Evolutionary conservation across 2,888 invertebrate species (phyloP), one percentile per base, ranked within the genome.

Genomic region (Drepana falcataria): DNA sequence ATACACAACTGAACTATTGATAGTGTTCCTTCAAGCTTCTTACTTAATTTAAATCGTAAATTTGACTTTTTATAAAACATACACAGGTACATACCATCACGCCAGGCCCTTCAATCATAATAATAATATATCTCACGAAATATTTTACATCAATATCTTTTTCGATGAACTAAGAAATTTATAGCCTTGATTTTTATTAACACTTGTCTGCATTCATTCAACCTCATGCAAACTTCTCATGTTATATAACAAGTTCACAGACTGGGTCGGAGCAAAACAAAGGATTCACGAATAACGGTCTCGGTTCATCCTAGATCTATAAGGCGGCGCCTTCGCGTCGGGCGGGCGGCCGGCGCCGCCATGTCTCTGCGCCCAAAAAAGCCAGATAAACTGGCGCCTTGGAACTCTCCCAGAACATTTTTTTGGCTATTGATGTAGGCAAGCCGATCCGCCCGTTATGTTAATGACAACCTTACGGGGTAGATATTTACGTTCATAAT

Each of bases 381-480:
- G 70, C 75, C 75, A 75, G 78, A 77, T 78, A 72, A 65, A 65
- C 64, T 52, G 77, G 72, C 79, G 80, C 77, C 80, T 89, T 91
- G 91, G 90, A 90, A 79, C 79, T 65, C 69, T 66, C 87, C 90
- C 90, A 91, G 89, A 71, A 74, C 78, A 77, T 72, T 83, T 89
- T 89, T 89, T 88, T 87, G 80, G 77, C 72, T 80, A 75, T 79
- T 75, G 80, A 85, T 83, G 77, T 85, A 83, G 85, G 85, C 83
- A 64, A 90, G 90, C 84, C 90, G 75, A 66, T 70, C 59, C 64
- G 70, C 69, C 80, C 73, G 81, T 87, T 89, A 89, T 90, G 85
- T 79, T 90, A 88, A 89, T 88, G 70, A 75, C 79, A 83, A 82
- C 82, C 86, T 81, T 86, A 85, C 83, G 82, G 73, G 77, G 79